Base-by-base conservation (phyloP, 2,888 invertebrate genomes). In the Phania funesta region DNA sequence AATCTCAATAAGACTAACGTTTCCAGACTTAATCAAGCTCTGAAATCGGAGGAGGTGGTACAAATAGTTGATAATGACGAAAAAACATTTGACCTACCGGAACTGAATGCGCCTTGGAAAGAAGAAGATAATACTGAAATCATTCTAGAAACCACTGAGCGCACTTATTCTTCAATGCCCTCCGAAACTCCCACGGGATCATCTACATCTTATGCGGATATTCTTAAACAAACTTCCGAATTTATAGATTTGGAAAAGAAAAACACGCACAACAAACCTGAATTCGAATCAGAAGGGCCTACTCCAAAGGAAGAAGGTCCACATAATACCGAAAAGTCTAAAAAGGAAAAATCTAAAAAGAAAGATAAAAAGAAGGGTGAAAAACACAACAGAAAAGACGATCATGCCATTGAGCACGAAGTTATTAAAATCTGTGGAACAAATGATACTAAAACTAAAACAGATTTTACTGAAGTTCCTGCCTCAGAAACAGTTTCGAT, bases 321-420 rank as follows among this genome's bases (percentile, higher is more conserved):
- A 0, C 35, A 38, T 22, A 71, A 48, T 16, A n/a, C 7, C 9
- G 80, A 60, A 18, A 64, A 46, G 22, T 1, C 48, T 11, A 71
- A 54, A 64, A 86, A 87, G 73, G 84, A 80, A n/a, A 67, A 60
- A 24, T 26, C 58, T 1, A 71, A 71, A 60, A 71, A 65, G 52
- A 85, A 81, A 50, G 20, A 29, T 6, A 77, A 73, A 18, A 41
- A 50, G 24, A 83, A 81, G 26, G 71, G 41, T 0, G 54, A 62
- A 9, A 79, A 80, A 18, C 60, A n/a, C 1, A 80, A 74, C 41
- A 76, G 74, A 9, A 29, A 62, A 8, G 38, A 75, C 20, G 60
- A 77, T 11, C n/a, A 16, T 24, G 20, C 52, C 9, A 11, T 18
- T 1, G 48, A 60, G 22, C 29, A 13, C 2, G 73, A 74, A 22